Percentiles rank a stretch among this genome's conserved stretches.
phyloP scores from a whole-genome alignment of 2,113 vertebrate species.

The Epinephelus fuscoguttatus region DNA sequence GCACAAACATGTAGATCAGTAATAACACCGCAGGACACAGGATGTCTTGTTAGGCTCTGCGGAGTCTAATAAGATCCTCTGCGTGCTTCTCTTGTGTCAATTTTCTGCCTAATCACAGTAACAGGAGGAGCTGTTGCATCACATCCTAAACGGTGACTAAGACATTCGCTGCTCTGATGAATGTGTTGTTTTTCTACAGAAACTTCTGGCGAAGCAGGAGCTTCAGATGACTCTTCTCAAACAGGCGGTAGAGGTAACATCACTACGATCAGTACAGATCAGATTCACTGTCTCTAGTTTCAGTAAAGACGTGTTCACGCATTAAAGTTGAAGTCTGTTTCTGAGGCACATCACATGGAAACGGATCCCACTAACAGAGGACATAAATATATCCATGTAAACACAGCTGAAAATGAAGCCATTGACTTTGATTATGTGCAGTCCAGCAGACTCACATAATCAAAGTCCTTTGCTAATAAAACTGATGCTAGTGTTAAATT shows the following conservation, averaged over 20 bases:
- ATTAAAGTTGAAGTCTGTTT: neutral
- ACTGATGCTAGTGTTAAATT: too few relatives aligned
- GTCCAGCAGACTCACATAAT: too few relatives aligned
- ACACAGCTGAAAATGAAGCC: neutral
- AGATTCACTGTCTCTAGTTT: neutral
- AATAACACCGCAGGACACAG: neutral
- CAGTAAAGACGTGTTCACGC: neutral
- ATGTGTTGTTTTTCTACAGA: constrained; percentile 81
- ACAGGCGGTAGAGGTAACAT: constrained; percentile 94
- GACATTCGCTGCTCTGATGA: neutral
- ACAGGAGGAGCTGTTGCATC: neutral
- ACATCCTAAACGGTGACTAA: constrained; percentile 16
- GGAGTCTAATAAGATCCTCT: neutral
- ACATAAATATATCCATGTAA: too few relatives aligned
- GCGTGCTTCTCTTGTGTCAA: neutral
- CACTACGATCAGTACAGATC: neutral
- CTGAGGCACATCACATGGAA: neutral
- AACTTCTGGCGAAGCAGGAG: constrained; percentile 93
- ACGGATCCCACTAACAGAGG: neutral
- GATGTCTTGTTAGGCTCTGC: neutral
- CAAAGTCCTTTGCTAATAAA: neutral
- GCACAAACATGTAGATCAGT: neutral
- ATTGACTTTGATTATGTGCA: too few relatives aligned
- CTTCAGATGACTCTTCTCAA: constrained; percentile 96
- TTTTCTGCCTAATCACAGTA: neutral